Percentiles rank a stretch among this genome's conserved stretches.
Conservation (phyloP, 1,140 invertebrate species). For the Aphidius ervi region DNA sequence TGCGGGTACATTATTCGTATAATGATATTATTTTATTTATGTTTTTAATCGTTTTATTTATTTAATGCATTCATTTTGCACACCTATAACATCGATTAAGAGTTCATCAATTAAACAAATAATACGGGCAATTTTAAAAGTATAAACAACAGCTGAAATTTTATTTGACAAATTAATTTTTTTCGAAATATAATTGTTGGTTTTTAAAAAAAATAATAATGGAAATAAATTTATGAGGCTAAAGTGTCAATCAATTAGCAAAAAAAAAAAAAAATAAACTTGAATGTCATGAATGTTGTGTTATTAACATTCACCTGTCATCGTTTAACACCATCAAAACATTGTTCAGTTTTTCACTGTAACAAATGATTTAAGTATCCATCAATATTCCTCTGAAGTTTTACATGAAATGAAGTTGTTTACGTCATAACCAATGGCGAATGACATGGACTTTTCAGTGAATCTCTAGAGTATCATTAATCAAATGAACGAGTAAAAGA, state of each 20-base stretch:
- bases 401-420: constrained; percentile 32
- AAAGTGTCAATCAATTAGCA: constrained; percentile 12
- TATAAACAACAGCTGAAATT: too few relatives aligned
- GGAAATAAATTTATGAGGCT: not conserved
- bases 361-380: not conserved
- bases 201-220: not conserved
- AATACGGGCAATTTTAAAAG: too few relatives aligned
- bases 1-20: too few relatives aligned
- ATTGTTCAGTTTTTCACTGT: constrained; percentile 2
- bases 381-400: not conserved
- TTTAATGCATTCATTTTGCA: too few relatives aligned
- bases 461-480: constrained; percentile 41
- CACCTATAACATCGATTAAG: too few relatives aligned
- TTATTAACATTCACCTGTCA: constrained; percentile 25
- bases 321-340: constrained; percentile 23
- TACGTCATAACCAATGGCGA: constrained; percentile 30
- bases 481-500: constrained; percentile 25
- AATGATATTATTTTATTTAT: too few relatives aligned
- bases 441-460: constrained; percentile 38
- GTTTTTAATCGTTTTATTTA: too few relatives aligned
- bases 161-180: too few relatives aligned
- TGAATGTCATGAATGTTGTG: constrained; percentile 4
- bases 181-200: too few relatives aligned
- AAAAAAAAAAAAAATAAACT: not conserved
- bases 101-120: too few relatives aligned